Percentiles rank a stretch among this genome's conserved stretches.
Conservation (phyloP, 2,888 invertebrate genomes). For the Scaptodrosophila latifasciaeformis region DNA sequence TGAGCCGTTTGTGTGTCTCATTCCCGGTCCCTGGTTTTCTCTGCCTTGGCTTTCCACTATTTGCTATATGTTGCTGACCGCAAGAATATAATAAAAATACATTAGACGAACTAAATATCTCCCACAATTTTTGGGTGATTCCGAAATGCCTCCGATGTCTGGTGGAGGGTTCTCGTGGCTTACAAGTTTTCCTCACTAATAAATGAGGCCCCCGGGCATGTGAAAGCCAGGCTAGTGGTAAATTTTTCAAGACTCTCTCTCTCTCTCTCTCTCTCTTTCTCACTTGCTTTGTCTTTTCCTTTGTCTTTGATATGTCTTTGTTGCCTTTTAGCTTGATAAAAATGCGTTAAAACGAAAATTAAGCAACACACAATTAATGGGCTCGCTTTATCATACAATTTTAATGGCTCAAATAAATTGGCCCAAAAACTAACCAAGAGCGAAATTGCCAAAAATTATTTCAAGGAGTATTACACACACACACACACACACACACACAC, state of each 20-base stretch:
- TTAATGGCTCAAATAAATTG: conserved; percentile 68
- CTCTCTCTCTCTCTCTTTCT: too few relatives aligned
- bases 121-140: background rate
- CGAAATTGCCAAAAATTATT: conserved; percentile 31
- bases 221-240: too few relatives aligned
- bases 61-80: too few relatives aligned
- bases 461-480: conserved; percentile 1
- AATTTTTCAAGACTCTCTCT: too few relatives aligned
- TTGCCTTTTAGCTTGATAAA: conserved; percentile 48
- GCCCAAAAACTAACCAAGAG: conserved; percentile 41
- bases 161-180: too few relatives aligned
- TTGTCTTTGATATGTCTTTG: conserved; percentile 18
- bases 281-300: conserved; percentile 7
- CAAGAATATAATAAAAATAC: conserved; percentile 54
- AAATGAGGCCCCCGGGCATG: too few relatives aligned
- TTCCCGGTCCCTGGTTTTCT: too few relatives aligned
- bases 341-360: conserved; percentile 69
- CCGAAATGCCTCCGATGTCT: too few relatives aligned
- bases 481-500: background rate
- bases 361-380: conserved; percentile 70
- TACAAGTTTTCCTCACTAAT: background rate
- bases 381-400: conserved; percentile 65
- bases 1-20: conserved; percentile 23
- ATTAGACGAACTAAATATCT: conserved; percentile 45
- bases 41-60: too few relatives aligned